phyloP scores from a whole-genome alignment of 2,888 invertebrate genomes.

The Poecilus cupreus region DNA sequence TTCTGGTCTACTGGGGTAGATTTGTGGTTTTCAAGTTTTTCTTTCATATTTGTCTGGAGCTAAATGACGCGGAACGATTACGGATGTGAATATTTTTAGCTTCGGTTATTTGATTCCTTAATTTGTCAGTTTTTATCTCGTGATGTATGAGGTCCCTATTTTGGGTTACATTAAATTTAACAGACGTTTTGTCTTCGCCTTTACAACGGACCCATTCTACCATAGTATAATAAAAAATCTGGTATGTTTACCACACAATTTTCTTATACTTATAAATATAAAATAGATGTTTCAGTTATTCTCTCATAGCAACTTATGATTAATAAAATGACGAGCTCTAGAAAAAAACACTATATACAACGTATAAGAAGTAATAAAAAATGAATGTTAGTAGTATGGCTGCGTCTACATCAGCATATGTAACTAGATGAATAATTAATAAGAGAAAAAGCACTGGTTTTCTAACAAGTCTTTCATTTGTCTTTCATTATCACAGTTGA shows the following conservation, averaged over 20 bases:
- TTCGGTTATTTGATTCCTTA: conserved; percentile 25
- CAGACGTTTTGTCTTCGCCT: too few relatives aligned
- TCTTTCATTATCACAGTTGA: conserved; percentile 22
- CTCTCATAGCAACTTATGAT: too few relatives aligned
- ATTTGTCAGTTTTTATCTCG: conserved; percentile 45
- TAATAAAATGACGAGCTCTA: too few relatives aligned
- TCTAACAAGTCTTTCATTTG: conserved; percentile 21
- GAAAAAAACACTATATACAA: too few relatives aligned
- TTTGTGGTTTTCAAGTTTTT: conserved; percentile 27
- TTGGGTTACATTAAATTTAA: background rate
- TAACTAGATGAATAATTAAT: conserved; percentile 17
- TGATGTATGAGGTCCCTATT: conserved; percentile 9
- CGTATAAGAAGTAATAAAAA: background rate
- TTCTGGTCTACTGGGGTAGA: background rate
- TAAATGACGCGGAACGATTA: conserved; percentile 47
- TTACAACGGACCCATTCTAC: too few relatives aligned
- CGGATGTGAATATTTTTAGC: conserved; percentile 39
- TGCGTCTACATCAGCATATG: conserved; percentile 1
- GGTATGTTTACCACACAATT: too few relatives aligned
- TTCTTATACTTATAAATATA: too few relatives aligned
- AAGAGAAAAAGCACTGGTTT: conserved; percentile 38
- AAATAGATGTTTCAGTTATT: too few relatives aligned
- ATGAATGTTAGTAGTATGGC: background rate
- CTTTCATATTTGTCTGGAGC: conserved; percentile 53
- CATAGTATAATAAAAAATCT: too few relatives aligned